A percentile compares a stretch with the other conserved stretches of the same genome.
Evolutionary conservation across 2,113 vertebrate genomes (phyloP).

Genomic region (Myotis lucifugus): DNA sequence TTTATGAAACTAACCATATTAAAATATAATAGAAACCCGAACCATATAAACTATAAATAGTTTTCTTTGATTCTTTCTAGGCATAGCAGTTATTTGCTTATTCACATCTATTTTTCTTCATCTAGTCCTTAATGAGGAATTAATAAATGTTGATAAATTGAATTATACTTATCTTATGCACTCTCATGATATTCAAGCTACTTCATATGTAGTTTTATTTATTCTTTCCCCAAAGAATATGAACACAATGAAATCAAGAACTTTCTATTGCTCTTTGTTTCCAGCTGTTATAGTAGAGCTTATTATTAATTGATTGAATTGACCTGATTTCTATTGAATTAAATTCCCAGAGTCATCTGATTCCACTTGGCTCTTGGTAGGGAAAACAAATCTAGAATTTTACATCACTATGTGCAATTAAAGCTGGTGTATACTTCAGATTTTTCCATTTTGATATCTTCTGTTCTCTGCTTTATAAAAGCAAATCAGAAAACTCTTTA

Average conservation of each 20-base stretch:
- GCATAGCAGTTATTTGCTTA: neutral
- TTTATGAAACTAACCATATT: neutral
- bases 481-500: neutral
- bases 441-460: neutral
- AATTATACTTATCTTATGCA: neutral
- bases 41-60: neutral
- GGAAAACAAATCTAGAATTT: conserved; percentile 21
- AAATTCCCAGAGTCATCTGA: conserved; percentile 12
- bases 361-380: neutral
- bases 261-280: neutral
- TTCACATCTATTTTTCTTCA: neutral
- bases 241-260: neutral
- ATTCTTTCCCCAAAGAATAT: neutral
- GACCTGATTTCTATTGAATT: neutral
- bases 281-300: neutral
- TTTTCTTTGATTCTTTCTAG: neutral
- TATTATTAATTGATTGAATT: conserved; percentile 20
- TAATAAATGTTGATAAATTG: neutral
- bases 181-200: neutral
- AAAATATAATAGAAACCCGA: neutral
- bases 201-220: neutral
- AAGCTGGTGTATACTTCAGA: neutral
- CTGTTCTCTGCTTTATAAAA: neutral
- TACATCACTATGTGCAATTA: neutral
- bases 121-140: neutral